Conservation (phyloP, 2,797 vertebrate genomes). For the Rhynchotus rufescens region DNA sequence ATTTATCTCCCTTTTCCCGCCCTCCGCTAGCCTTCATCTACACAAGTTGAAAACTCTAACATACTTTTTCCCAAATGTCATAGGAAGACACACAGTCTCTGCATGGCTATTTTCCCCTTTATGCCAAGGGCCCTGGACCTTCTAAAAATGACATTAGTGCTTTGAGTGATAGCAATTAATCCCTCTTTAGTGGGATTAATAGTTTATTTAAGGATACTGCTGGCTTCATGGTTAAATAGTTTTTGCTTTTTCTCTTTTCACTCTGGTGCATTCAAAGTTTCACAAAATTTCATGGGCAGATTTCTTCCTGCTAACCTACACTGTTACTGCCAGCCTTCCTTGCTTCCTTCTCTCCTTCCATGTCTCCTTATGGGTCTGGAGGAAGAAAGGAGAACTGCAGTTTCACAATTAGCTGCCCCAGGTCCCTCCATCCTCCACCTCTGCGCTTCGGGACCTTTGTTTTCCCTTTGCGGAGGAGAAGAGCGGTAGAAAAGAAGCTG, state of each 20-base stretch:
- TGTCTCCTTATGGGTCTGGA: fast-evolving
- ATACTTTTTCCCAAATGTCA: neutral
- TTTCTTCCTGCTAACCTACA: neutral
- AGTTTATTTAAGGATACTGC: neutral
- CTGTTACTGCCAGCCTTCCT: neutral
- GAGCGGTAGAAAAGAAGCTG: slow-evolving; percentile 28
- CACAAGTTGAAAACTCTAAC: neutral
- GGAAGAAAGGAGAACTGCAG: neutral
- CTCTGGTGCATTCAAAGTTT: neutral
- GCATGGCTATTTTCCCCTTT: neutral
- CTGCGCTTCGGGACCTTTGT: neutral
- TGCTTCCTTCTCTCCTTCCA: neutral
- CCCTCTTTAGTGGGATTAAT: neutral
- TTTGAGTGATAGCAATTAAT: neutral
- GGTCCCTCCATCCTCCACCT: neutral
- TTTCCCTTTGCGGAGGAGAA: neutral
- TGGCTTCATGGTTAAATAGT: neutral
- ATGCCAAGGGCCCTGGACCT: neutral
- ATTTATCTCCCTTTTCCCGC: neutral
- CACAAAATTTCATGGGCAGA: neutral
- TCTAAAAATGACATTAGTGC: slow-evolving; percentile 5
- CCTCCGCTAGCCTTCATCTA: neutral
- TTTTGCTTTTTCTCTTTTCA: neutral
- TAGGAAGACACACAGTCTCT: neutral
- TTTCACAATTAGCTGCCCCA: neutral